A percentile compares a stretch with the other conserved stretches of the same genome.
phyloP scores from a whole-genome alignment of 2,888 invertebrate genomes.

The Syrphus vitripennis region DNA sequence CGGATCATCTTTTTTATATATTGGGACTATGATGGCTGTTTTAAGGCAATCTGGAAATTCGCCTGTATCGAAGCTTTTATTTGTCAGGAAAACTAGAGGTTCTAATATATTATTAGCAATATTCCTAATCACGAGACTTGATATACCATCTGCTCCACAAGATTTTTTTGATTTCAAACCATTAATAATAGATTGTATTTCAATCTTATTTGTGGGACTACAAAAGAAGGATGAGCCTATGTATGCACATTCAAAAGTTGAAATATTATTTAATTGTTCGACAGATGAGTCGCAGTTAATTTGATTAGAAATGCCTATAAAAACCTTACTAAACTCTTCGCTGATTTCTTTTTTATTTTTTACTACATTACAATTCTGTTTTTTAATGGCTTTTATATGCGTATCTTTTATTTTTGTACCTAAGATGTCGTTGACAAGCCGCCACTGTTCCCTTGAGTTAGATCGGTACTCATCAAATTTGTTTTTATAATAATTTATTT shows the following conservation, averaged over 20 bases:
- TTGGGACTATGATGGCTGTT: too few species aligned
- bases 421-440: not conserved
- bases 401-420: not conserved
- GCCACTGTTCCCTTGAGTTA: not conserved
- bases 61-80: not conserved
- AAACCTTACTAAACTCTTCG: too few species aligned
- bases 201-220: too few species aligned
- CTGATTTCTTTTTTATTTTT: not conserved
- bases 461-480: not conserved
- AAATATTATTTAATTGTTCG: not conserved
- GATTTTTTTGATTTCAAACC: not conserved
- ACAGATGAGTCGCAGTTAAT: not conserved
- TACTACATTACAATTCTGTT: not conserved
- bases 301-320: not conserved
- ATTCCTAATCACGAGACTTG: too few species aligned
- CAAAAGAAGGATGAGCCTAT: not conserved
- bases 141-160: not conserved
- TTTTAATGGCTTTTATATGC: too few species aligned
- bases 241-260: not conserved
- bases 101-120: too few species aligned
- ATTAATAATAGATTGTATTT: not conserved
- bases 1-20: too few species aligned
- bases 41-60: too few species aligned
- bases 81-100: too few species aligned
- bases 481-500: too few species aligned